Conservation (phyloP, 2,888 invertebrate genomes). For the Lasius platythorax region DNA sequence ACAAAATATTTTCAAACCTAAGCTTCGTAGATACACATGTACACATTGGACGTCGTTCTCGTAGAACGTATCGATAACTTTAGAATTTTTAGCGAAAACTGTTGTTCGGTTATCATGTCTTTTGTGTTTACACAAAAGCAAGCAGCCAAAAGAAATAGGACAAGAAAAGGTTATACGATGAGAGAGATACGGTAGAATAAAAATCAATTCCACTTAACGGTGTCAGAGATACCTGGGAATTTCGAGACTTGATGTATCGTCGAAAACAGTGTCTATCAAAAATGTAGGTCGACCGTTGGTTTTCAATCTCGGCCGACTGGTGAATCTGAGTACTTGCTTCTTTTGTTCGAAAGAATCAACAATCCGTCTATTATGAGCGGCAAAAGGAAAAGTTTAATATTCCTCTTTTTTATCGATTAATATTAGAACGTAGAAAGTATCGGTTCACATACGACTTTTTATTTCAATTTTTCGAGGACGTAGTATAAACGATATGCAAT, state of each 20-base stretch:
- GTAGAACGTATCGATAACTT: neutral
- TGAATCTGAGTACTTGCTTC: slow-evolving; percentile 22
- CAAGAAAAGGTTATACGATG: slow-evolving; percentile 5
- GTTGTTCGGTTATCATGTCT: neutral
- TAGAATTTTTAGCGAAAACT: neutral
- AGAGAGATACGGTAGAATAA: neutral
- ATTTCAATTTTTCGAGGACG: neutral
- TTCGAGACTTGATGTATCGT: slow-evolving; percentile 33
- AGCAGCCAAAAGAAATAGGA: slow-evolving; percentile 12
- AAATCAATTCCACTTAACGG: slow-evolving; percentile 45
- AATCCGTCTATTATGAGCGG: neutral
- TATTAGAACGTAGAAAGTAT: neutral
- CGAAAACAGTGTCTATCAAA: slow-evolving; percentile 39
- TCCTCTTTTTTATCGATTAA: neutral
- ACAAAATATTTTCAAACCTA: neutral
- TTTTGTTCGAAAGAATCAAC: neutral
- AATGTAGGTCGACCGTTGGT: slow-evolving; percentile 43
- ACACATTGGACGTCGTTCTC: neutral
- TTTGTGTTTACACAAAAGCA: neutral
- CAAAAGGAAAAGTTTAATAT: neutral
- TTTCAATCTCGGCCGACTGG: slow-evolving; percentile 40
- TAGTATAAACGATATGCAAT: neutral
- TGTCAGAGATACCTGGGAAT: slow-evolving; percentile 17
- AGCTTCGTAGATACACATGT: neutral
- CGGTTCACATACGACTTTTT: neutral